phyloP scores from a whole-genome alignment of 2,797 vertebrate genomes.

The Pangasius larnaudii region DNA sequence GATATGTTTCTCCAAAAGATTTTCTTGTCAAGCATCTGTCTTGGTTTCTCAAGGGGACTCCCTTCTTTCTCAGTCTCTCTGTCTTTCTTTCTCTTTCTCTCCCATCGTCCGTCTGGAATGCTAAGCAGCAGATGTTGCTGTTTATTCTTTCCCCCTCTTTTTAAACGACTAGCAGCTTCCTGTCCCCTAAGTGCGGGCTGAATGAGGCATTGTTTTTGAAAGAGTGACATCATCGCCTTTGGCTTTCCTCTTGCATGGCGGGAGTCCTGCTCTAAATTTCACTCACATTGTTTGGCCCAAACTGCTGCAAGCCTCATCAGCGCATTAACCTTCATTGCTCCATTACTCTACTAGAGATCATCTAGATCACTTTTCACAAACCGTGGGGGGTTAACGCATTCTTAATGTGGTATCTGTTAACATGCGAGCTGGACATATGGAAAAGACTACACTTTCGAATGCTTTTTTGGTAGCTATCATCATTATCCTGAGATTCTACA shows the following conservation, averaged over 20 bases:
- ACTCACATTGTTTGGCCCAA: conserved; percentile 46
- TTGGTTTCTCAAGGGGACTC: conserved; percentile 50
- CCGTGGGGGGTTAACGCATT: conserved; percentile 19
- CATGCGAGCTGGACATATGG: conserved; percentile 3
- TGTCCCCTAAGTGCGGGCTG: conserved; percentile 74
- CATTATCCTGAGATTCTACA: conserved; percentile 27
- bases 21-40: conserved; percentile 44
- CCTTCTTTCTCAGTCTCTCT: conserved; percentile 22
- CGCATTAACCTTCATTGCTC: conserved; percentile 44
- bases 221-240: conserved; percentile 80
- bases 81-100: conserved; percentile 21
- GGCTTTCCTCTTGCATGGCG: conserved; percentile 75
- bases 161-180: conserved; percentile 77
- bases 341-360: conserved; percentile 29
- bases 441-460: conserved; percentile 34
- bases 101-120: conserved; percentile 55
- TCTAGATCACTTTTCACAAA: conserved; percentile 21
- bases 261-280: conserved; percentile 63
- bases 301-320: conserved; percentile 38
- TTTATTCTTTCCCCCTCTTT: conserved; percentile 54
- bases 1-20: conserved; percentile 21
- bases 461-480: conserved; percentile 39
- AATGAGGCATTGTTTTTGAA: conserved; percentile 81
- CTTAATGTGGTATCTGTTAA: conserved; percentile 39
- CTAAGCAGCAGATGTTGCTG: conserved; percentile 77